Conservation (phyloP, 2,113 vertebrate genomes). For the Neogale vison region DNA sequence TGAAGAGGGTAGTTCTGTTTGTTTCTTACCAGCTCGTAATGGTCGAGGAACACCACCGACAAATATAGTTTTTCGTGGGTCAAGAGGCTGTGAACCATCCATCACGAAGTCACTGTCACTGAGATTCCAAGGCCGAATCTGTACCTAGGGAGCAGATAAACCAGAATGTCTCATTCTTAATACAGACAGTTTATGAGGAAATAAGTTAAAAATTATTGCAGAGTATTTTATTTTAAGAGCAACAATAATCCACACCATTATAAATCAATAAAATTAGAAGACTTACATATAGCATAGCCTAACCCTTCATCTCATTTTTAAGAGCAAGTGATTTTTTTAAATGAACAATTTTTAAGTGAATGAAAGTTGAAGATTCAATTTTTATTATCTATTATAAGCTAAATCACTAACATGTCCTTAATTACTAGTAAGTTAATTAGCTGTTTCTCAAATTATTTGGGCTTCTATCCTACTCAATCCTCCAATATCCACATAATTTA, state of each 20-base stretch:
- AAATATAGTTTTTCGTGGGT: constrained; percentile 99
- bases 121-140: constrained; percentile 99
- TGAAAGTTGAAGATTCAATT: not conserved
- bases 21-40: constrained; percentile 93
- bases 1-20: not conserved
- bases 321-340: not conserved
- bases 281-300: not conserved
- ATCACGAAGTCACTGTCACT: constrained; percentile 99
- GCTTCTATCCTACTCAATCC: not conserved
- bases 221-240: constrained; percentile 3
- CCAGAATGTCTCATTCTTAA: constrained; percentile 73
- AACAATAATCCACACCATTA: not conserved
- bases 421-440: not conserved
- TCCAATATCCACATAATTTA: not conserved
- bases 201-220: not conserved
- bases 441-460: not conserved
- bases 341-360: not conserved
- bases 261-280: constrained; percentile 47
- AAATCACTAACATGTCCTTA: not conserved
- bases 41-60: constrained; percentile 99
- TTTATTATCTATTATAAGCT: not conserved
- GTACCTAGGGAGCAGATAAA: constrained; percentile 88
- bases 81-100: constrained; percentile 98
- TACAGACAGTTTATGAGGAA: not conserved
- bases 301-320: constrained; percentile 4